Evolutionary conservation across 2,888 invertebrate species (phyloP), one percentile per base, ranked within the genome.

Genomic region (Drosophila pseudotakahashii): DNA sequence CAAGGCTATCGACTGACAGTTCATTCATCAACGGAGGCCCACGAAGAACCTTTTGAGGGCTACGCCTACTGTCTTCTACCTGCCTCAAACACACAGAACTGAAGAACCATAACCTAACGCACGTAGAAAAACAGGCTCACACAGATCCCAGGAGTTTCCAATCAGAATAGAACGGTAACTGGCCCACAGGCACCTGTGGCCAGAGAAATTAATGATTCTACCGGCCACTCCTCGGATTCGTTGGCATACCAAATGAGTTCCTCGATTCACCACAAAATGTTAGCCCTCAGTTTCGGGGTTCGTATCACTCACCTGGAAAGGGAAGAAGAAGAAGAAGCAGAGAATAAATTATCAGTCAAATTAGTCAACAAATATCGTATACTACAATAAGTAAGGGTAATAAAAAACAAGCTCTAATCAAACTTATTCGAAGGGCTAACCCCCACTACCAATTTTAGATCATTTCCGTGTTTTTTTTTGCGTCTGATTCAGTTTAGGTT

Each of bases 51-150:
- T 60, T 63, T 48, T 26, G 34, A 16, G 37, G 16, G 26, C 19
- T 9, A 48, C 48, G 36, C 14, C 36, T 54, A 26, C 62, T 19
- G 42, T 26, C 30, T 30, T 47, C 53, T 58, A 58, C 58, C 57
- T 73, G 64, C 41, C 50, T 23, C 42, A 26, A 53, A 42, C 26
- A 32, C 47, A 6, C 47, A 9, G 7, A 30, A 30, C 30, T 30
- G 14, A 11, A 16, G 10, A 64, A 73, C 73, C 73, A 73, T 73
- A 73, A 73, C 73, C 73, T 73, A 60, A 73, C 73, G 66, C 73
- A 73, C 73, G 66, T 45, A 16, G 36, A 34, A 51, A 59, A 50
- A 50, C 54, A 59, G 59, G 69, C 60, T 69, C 42, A 9, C 34
- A 47, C 23, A 32, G 50, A 41, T 37, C 14, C 45, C 63, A 66